A percentile compares a stretch with the other conserved stretches of the same genome.
These are phyloP conservation scores for Cheilosia scutellata DNA, from an alignment of 2,888 invertebrate species.

Conservation along the genomic window DNA sequence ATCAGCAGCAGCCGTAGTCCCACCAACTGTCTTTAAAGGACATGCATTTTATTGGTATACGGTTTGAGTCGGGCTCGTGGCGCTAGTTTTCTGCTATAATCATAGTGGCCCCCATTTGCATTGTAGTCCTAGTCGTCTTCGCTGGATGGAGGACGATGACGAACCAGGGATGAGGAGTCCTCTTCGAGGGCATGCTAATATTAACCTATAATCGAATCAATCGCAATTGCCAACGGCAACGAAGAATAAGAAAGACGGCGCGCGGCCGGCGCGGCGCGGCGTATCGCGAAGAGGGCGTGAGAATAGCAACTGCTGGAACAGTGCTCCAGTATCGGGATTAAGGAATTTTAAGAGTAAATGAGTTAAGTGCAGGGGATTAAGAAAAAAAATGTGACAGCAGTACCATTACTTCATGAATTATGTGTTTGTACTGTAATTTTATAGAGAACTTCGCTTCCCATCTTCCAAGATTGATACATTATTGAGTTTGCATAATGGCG, in stretches of 20 bases:
- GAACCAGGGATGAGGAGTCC: neutral
- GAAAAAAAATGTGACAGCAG: constrained; percentile 25
- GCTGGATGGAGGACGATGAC: neutral
- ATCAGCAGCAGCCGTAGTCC: neutral
- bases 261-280: neutral
- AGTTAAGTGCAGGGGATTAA: constrained; percentile 60
- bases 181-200: constrained; percentile 28
- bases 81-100: constrained; percentile 32
- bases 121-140: constrained; percentile 4
- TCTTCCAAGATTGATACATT: too few relatives aligned
- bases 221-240: constrained; percentile 51
- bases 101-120: constrained; percentile 41
- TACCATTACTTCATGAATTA: constrained; percentile 46
- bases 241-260: constrained; percentile 36
- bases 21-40: neutral
- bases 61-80: neutral
- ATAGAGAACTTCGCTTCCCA: too few relatives aligned
- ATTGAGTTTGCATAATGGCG: too few relatives aligned
- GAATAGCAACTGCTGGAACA: constrained; percentile 53
- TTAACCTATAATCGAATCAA: constrained; percentile 70
- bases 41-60: constrained; percentile 5
- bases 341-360: constrained; percentile 43
- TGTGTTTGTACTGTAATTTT: neutral
- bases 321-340: constrained; percentile 11
- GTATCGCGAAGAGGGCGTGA: constrained; percentile 24